phyloP scores from a whole-genome alignment of 2,888 invertebrate genomes.

The Uloborus plumipes region DNA sequence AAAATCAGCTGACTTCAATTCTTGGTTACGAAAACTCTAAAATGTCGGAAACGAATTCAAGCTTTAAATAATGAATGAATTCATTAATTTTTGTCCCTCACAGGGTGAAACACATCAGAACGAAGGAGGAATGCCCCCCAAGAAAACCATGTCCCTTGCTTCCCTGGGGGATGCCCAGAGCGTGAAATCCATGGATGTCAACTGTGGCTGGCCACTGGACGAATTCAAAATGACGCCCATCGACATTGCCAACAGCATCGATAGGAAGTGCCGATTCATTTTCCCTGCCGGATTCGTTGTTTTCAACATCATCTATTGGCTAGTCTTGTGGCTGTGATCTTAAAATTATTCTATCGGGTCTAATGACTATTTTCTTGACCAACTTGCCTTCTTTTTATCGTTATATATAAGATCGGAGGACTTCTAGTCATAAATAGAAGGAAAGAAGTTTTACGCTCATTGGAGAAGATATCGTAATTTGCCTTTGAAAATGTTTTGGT shows the following conservation, averaged over 20 bases:
- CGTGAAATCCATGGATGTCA: slow-evolving; percentile 24
- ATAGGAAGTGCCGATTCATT: slow-evolving; percentile 62
- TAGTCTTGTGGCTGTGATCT: slow-evolving; percentile 39
- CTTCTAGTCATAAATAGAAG: no score
- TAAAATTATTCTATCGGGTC: not conserved
- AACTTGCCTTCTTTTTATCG: no score
- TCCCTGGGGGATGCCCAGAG: slow-evolving; percentile 40
- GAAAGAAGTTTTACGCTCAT: no score
- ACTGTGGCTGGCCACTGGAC: slow-evolving; percentile 46
- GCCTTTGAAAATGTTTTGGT: no score
- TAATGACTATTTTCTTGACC: no score
- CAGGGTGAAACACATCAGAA: slow-evolving; percentile 15
- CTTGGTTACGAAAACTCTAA: no score
- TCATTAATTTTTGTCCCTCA: not conserved
- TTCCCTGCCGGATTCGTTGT: slow-evolving; percentile 63
- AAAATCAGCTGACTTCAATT: no score
- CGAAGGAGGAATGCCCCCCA: slow-evolving; percentile 51
- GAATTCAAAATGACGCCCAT: slow-evolving; percentile 54
- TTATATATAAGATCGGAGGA: no score
- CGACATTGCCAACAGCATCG: slow-evolving; percentile 65
- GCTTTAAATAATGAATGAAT: no score
- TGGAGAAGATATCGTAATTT: no score
- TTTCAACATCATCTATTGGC: slow-evolving; percentile 66
- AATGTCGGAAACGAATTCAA: no score
- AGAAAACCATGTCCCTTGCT: slow-evolving; percentile 49